These are phyloP conservation scores for Myripristis murdjan DNA, from an alignment of 2,797 vertebrate genomes.

Conservation along the genomic window DNA sequence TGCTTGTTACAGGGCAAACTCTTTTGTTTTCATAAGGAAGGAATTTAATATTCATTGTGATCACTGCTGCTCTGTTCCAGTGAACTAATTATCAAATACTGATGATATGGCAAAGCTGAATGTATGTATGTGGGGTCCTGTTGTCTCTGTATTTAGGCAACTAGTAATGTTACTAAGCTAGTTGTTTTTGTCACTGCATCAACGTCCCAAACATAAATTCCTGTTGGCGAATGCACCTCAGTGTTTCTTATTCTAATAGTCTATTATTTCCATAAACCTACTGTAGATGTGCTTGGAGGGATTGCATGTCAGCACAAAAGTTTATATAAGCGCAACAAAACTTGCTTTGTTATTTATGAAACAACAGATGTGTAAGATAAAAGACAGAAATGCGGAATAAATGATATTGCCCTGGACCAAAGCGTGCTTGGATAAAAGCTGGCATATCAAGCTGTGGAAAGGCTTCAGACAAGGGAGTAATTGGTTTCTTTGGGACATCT, in stretches of 20 bases:
- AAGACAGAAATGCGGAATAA: constrained; percentile 65
- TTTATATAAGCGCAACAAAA: constrained; percentile 17
- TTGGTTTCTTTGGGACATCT: constrained; percentile 85
- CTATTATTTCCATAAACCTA: constrained; percentile 43
- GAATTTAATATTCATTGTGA: constrained; percentile 31
- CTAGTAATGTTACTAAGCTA: too few relatives aligned
- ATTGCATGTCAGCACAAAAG: constrained; percentile 20
- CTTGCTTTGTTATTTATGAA: constrained; percentile 18
- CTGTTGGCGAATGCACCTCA: too few relatives aligned
- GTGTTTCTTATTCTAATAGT: constrained; percentile 27
- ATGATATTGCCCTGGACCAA: constrained; percentile 44
- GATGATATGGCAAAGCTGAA: constrained; percentile 15
- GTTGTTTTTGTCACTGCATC: constrained; percentile 44
- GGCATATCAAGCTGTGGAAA: constrained; percentile 68
- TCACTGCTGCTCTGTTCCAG: constrained; percentile 28
- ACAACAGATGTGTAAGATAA: constrained; percentile 40
- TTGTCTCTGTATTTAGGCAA: too few relatives aligned
- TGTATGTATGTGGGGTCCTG: constrained; percentile 17
- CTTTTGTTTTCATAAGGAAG: constrained; percentile 20
- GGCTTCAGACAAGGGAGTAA: constrained; percentile 78
- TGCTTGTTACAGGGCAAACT: constrained; percentile 16
- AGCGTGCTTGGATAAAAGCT: constrained; percentile 74
- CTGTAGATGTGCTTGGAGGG: constrained; percentile 28
- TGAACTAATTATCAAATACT: too few relatives aligned
- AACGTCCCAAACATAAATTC: constrained; percentile 31